Percentiles rank a stretch among this genome's conserved stretches.
phyloP scores from a whole-genome alignment of 2,888 invertebrate species.

The Catocala nupta region DNA sequence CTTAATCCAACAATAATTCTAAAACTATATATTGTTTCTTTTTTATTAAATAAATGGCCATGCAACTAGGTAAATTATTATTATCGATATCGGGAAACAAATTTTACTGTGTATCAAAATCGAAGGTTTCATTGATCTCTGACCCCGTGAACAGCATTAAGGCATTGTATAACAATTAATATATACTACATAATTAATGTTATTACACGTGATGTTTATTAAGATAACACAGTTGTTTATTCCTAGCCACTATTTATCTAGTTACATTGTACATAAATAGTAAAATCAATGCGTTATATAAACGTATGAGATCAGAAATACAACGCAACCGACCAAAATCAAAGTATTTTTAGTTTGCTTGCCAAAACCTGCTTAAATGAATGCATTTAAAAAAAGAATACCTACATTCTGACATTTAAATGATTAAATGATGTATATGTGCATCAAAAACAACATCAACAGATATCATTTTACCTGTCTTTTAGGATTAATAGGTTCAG shows the following conservation, averaged over 20 bases:
- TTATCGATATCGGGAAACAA: too few relatives aligned
- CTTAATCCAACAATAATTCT: too few relatives aligned
- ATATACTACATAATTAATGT: slow-evolving; percentile 19
- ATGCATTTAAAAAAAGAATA: background rate
- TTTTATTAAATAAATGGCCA: too few relatives aligned
- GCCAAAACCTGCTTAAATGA: slow-evolving; percentile 2
- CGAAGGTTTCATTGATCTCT: slow-evolving; percentile 25
- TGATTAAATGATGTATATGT: background rate
- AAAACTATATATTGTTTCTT: too few relatives aligned
- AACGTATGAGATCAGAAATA: background rate
- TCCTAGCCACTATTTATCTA: slow-evolving; percentile 21
- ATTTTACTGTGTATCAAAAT: slow-evolving; percentile 5
- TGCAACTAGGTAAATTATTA: too few relatives aligned
- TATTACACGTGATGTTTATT: slow-evolving; percentile 36
- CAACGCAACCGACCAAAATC: background rate
- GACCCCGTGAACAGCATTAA: slow-evolving; percentile 28
- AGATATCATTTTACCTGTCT: too few relatives aligned
- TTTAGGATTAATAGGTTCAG: too few relatives aligned
- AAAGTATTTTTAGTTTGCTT: slow-evolving; percentile 1
- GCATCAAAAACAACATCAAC: too few relatives aligned
- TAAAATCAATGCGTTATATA: slow-evolving; percentile 5
- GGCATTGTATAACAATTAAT: slow-evolving; percentile 19
- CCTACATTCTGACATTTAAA: slow-evolving; percentile 1
- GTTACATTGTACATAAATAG: slow-evolving; percentile 23
- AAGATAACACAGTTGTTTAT: slow-evolving; percentile 40